Base-by-base conservation (phyloP, 2,888 invertebrate species). In the Drosophila prolongata region DNA sequence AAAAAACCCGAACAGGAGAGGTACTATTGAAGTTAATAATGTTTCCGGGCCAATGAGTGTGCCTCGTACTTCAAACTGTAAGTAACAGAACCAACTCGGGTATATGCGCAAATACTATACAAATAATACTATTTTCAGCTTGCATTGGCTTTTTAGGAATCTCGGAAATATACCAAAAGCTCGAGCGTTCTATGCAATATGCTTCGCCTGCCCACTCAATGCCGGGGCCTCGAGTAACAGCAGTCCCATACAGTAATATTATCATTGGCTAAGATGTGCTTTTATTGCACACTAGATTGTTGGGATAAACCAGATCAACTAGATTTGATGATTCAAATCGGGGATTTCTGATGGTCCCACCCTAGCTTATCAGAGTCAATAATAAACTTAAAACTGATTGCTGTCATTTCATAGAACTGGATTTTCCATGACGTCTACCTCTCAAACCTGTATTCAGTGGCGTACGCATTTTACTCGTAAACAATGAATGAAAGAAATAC, bases 151-250 rank as follows among this genome's bases (percentile, higher is more conserved):
- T 90, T 77, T 47, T 60, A 38, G 78, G 38, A 8, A 34, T 42
- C 14, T 3, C 30, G 9, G 53, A 80, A 4, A 75, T 69, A 42
- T 92, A 90, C 37, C 71, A 65, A 4, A 76, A 88, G 58, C 86
- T 91, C 80, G 92, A 92, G 34, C 78, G 88, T 10, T 91, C 91
- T 3, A 91, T 91, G 84, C 87, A 88, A 43, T 92, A 92, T 67
- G 64, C 89, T 19, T 92, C 92, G 8, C 92, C 92, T 0, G 73
- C 90, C 1, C 72, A 73, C 47, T 89, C 90, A 3, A 91, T 92
- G 92, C 79, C 90, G 1, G 92, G 91, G 14, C 89, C 89, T 19
- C 90, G 88, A 16, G 76, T 92, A 3, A 87, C 89, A 13, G 79
- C 84, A 6, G 83, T 80, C 6, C 91, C 92, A 2, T 92, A 92